Conservation (phyloP, 2,888 invertebrate species). For the Drosophila kuntzei region DNA sequence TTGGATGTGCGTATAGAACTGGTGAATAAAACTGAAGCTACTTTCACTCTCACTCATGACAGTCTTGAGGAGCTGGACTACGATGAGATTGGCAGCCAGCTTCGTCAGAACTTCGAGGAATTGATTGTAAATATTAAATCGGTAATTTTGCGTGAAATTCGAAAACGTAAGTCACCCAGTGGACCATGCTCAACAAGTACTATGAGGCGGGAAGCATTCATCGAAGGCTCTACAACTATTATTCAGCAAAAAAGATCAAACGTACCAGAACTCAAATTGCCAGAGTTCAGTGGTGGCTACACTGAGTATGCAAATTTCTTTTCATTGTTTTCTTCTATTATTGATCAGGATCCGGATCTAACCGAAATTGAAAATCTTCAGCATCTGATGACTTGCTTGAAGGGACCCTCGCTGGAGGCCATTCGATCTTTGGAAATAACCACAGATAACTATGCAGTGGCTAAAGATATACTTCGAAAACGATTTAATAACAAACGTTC, state of each 20-base stretch:
- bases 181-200: background rate
- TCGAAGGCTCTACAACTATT: background rate
- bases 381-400: background rate
- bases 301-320: background rate
- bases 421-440: background rate
- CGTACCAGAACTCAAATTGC: background rate
- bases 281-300: constrained; percentile 1
- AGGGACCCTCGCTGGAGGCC: background rate
- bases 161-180: background rate
- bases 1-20: background rate
- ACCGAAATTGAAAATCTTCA: background rate
- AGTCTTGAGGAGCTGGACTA: background rate
- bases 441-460: background rate
- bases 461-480: background rate
- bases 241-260: background rate
- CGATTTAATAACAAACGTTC: background rate
- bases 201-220: background rate
- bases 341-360: background rate
- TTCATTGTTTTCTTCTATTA: background rate
- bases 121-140: background rate
- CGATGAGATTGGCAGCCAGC: background rate
- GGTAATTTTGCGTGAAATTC: background rate
- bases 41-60: background rate
- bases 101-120: background rate
- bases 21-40: background rate